Evolutionary conservation across 2,113 vertebrate species (phyloP).

Genomic region (Vicugna pacos): DNA sequence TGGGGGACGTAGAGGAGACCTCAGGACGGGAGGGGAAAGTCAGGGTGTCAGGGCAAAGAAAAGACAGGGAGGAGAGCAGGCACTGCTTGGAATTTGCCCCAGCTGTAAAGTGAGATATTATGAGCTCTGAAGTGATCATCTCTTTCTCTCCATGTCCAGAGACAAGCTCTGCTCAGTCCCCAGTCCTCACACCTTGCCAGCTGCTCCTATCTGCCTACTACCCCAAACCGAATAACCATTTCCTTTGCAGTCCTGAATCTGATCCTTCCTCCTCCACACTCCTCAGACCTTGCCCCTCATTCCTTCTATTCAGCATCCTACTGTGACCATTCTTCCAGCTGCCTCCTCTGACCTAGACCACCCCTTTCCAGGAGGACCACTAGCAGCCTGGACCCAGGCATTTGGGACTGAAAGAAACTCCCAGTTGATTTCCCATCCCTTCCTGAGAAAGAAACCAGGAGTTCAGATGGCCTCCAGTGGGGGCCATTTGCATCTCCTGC

Average conservation of each 20-base stretch:
- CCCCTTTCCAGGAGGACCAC: not conserved
- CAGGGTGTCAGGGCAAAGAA: not conserved
- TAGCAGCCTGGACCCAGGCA: not conserved
- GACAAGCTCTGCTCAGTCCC: not conserved
- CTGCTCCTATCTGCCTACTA: not conserved
- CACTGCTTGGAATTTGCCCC: not conserved
- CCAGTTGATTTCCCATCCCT: not conserved
- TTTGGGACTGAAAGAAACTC: constrained; percentile 7
- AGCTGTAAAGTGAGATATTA: constrained; percentile 3
- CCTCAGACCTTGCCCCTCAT: not conserved
- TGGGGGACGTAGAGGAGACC: not conserved
- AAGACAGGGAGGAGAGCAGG: not conserved
- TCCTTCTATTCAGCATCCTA: not conserved
- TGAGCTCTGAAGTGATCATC: not conserved
- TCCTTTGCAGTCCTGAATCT: not conserved
- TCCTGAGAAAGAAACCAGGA: not conserved
- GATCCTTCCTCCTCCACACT: not conserved
- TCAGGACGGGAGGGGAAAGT: not conserved
- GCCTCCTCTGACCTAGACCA: not conserved
- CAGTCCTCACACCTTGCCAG: not conserved
- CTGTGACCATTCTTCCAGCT: not conserved
- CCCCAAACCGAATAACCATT: not conserved
- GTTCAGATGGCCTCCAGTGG: not conserved
- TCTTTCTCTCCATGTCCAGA: not conserved
- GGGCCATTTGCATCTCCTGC: not conserved